Percentiles rank a stretch among this genome's conserved stretches.
These are phyloP conservation scores for Tragopan temminckii DNA, from an alignment of 2,797 vertebrate species.

Conservation along the genomic window DNA sequence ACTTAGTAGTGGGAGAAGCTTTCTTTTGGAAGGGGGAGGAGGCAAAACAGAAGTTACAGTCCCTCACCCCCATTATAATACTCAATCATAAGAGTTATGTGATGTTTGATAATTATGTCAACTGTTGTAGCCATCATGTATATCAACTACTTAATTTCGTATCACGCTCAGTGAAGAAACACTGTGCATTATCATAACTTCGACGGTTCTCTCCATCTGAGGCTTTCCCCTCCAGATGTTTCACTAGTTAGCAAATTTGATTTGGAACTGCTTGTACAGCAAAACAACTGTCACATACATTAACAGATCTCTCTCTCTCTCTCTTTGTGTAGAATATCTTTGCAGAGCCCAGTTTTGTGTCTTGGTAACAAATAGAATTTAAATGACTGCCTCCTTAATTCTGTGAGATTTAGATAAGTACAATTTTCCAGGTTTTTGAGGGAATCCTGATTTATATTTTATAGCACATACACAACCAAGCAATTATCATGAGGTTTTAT, in stretches of 20 bases:
- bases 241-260: conserved; percentile 1
- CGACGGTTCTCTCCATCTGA: neutral
- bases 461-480: conserved; percentile 13
- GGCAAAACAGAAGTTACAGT: neutral
- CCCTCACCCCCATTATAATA: rapidly evolving
- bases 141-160: conserved; percentile 34
- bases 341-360: neutral
- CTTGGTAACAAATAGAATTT: conserved; percentile 5
- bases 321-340: neutral
- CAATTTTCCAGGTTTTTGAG: conserved; percentile 25
- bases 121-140: neutral
- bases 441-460: conserved; percentile 48
- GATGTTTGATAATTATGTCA: neutral
- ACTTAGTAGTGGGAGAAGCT: neutral
- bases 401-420: conserved; percentile 17
- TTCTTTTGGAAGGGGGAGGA: neutral
- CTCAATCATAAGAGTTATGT: neutral
- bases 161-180: neutral
- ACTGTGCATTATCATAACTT: neutral
- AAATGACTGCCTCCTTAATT: conserved; percentile 11
- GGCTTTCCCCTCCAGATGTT: conserved; percentile 37
- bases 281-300: neutral
- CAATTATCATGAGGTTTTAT: conserved; percentile 40
- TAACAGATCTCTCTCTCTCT: neutral
- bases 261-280: neutral